Conservation (phyloP, 2,888 invertebrate genomes). For the Acleris laterana region DNA sequence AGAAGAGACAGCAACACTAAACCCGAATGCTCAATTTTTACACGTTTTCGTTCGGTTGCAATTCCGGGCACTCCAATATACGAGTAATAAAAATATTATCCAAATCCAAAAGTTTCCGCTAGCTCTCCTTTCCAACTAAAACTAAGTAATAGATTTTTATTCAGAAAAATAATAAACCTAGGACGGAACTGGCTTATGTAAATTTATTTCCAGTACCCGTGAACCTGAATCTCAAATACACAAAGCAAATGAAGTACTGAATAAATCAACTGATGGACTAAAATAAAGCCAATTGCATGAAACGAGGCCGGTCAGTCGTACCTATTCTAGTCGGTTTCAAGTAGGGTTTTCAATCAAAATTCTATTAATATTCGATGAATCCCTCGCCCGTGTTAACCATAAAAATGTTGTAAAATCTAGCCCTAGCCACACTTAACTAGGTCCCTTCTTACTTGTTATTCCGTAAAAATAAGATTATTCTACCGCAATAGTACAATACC, state of each 20-base stretch:
- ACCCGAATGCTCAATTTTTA: background rate
- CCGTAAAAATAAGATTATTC: slow-evolving; percentile 8
- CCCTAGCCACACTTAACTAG: slow-evolving; percentile 12
- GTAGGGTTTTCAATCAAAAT: slow-evolving; percentile 29
- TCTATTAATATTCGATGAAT: slow-evolving; percentile 27
- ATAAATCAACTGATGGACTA: slow-evolving; percentile 14
- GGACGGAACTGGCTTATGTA: slow-evolving; percentile 1
- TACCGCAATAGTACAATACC: slow-evolving; percentile 1
- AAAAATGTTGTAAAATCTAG: slow-evolving; percentile 22
- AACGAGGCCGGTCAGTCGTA: slow-evolving; percentile 13
- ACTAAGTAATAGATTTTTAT: slow-evolving; percentile 3
- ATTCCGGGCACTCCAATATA: no score
- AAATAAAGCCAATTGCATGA: slow-evolving; percentile 23
- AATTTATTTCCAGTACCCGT: slow-evolving; percentile 3
- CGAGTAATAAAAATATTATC: no score
- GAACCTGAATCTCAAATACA: slow-evolving; percentile 18
- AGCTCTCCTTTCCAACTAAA: background rate
- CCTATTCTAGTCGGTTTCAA: background rate
- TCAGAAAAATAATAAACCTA: slow-evolving; percentile 8
- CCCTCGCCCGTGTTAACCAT: slow-evolving; percentile 14
- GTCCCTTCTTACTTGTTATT: slow-evolving; percentile 9
- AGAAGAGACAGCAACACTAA: background rate
- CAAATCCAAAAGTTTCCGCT: slow-evolving; percentile 1
- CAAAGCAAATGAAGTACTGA: slow-evolving; percentile 26
- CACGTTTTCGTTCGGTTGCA: background rate